Evolutionary conservation across 2,113 vertebrate species (phyloP), one percentile per base, ranked within the genome.

Genomic region (Oenanthe melanoleuca): DNA sequence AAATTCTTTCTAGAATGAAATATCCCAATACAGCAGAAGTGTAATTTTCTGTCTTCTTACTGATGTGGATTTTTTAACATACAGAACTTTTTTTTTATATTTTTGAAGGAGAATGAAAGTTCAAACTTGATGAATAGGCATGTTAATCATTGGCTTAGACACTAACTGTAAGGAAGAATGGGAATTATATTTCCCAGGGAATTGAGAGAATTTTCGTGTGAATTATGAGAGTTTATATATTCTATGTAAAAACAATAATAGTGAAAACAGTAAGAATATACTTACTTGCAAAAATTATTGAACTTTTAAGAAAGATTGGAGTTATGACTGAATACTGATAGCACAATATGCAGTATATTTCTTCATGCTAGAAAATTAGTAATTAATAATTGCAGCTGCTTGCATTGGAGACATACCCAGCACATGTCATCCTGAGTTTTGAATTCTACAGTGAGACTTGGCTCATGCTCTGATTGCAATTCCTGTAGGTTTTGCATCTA

Each of bases 361-460:
- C 14, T 60, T 49, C 28, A 31, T n/a, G 9, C 2, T 37, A 5
- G 17, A 59, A 44, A 40, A 37, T 29, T n/a, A 71, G 40, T 18
- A 34, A 23, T 33, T 42, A 49, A 10, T 25, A 15, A 70, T 73
- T 73, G 7, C 34, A 45, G 23, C 47, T 61, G 12, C 9, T 52
- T 70, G 1, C 1, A 1, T 47, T 78, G 70, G 40, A 28, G 22
- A 29, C 9, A 9, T 34, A 45, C 4, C 1, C 9, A 38, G 9
- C 5, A 52, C 3, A 3, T 37, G 14, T 26, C 34, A 31, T 33
- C 13, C 8, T 8, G 75, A 56, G 47, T 47, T 67, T 53, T 61
- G 5, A 74, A 55, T 55, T 73, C 8, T 24, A 8, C 49, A n/a
- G n/a, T n/a, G 6, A 2, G 11, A 53, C 5, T 37, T 52, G 11